Evolutionary conservation across 2,888 invertebrate genomes (phyloP).

Genomic region (Baccha elongata): DNA sequence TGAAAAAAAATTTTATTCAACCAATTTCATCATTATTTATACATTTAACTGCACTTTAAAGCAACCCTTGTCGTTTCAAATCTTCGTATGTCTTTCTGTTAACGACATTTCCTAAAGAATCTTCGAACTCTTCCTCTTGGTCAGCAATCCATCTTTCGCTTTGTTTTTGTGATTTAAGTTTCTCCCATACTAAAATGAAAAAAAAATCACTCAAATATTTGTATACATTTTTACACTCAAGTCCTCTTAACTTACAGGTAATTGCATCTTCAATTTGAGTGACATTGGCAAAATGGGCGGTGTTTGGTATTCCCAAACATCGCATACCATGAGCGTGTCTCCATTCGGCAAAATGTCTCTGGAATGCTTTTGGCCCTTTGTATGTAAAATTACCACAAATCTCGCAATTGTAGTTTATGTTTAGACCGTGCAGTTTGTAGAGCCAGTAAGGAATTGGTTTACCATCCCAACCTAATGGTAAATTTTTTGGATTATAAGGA

Average conservation of each 20-base stretch:
- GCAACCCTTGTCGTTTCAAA: constrained; percentile 97
- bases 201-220: neutral
- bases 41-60: constrained; percentile 84
- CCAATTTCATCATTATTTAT: neutral
- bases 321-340: constrained; percentile 97
- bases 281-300: constrained; percentile 99
- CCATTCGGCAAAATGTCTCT: constrained; percentile 98
- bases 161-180: constrained; percentile 97
- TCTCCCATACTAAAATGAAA: constrained; percentile 94
- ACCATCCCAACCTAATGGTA: constrained; percentile 99
- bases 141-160: constrained; percentile 98
- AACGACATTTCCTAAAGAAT: constrained; percentile 98
- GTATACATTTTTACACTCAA: neutral
- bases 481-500: constrained; percentile 99
- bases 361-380: constrained; percentile 99
- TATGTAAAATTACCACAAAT: constrained; percentile 99
- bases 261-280: constrained; percentile 99
- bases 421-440: constrained; percentile 98
- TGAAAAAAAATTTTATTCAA: neutral
- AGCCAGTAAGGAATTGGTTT: constrained; percentile 98
- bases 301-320: constrained; percentile 99
- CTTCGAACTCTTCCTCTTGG: constrained; percentile 99
- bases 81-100: constrained; percentile 99
- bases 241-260: constrained; percentile 86
- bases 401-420: constrained; percentile 99